Evolutionary conservation across 2,888 invertebrate species (phyloP).

Genomic region (Phoenoteleia sp.): DNA sequence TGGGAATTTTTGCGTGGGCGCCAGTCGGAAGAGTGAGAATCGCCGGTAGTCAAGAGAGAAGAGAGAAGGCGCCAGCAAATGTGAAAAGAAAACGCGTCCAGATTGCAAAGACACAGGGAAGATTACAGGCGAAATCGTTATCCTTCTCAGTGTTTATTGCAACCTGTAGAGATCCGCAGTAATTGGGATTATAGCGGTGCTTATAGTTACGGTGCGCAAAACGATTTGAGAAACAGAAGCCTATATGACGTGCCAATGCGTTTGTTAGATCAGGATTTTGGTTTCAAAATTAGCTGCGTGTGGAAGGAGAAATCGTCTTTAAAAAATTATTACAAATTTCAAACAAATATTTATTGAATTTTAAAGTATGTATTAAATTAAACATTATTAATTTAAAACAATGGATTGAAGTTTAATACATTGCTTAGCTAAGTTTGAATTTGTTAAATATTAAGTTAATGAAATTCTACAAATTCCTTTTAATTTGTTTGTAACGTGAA

Average conservation of each 20-base stretch:
- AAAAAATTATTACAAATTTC: too few species aligned
- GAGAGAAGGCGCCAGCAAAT: slow-evolving; percentile 38
- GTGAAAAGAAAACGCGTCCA: slow-evolving; percentile 53
- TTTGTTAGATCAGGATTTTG: too few species aligned
- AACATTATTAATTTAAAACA: too few species aligned
- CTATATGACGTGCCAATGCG: neutral
- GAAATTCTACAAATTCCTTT: too few species aligned
- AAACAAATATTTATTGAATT: too few species aligned
- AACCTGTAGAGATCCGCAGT: slow-evolving; percentile 68
- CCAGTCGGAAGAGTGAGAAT: slow-evolving; percentile 26
- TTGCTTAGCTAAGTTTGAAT: too few species aligned
- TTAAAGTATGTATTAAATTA: too few species aligned
- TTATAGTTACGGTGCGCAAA: neutral
- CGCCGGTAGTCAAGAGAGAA: slow-evolving; percentile 7
- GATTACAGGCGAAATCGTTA: slow-evolving; percentile 77
- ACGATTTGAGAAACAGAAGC: neutral
- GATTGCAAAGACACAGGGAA: slow-evolving; percentile 67
- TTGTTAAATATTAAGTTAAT: too few species aligned
- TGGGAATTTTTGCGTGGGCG: slow-evolving; percentile 64
- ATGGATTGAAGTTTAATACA: too few species aligned
- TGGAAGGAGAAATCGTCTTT: too few species aligned
- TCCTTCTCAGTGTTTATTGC: slow-evolving; percentile 78
- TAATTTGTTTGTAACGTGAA: too few species aligned
- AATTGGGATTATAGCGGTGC: slow-evolving; percentile 64
- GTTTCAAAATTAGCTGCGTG: too few species aligned